Evolutionary conservation across 1,140 invertebrate genomes (phyloP), one percentile per base, ranked within the genome.

Genomic region (Trichogramma pretiosum): DNA sequence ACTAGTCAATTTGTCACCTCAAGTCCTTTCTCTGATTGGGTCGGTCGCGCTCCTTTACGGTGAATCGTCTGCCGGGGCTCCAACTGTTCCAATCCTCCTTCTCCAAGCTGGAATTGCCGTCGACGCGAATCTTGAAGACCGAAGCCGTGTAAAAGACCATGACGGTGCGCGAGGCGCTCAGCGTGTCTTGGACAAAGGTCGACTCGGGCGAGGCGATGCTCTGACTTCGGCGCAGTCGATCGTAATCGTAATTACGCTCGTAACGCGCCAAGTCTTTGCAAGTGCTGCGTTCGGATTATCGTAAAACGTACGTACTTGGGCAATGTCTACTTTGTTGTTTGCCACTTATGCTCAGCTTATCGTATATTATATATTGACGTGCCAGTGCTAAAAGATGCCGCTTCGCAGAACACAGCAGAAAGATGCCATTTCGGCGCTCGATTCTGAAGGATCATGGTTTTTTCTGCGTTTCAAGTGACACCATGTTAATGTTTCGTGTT

Each of bases 81-180:
- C 70, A 72, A 3, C 56, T 58, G 3, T 68, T 67, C 39, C 70
- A 52, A 37, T 53, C 56, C 19, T 66, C 56, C 0, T 60, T 53
- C 2, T 68, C 56, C 3, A 73, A 38, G 38, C 64, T 70, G 0
- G 62, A 55, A 36, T 72, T 71, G 5, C 64, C 62, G 5, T 49
- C 54, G 0, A 61, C 46, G 3, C 69, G 58, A 18, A 72, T 68
- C 26, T 72, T 71, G 34, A 70, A 72, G 0, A 61, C 56, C 2
- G 69, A 61, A 1, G 62, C 53, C 1, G 65, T 50, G 24, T 66
- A 62, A 48, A 65, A 72, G 0, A 46, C 49, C 11, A 24, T 32
- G 0, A 41, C 26, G n/a, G 36, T 41, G 3, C 26, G 23, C 1
- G 26, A 40, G 0, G 18, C 9, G 16, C 30, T 16, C 4, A 33